phyloP scores from a whole-genome alignment of 2,113 vertebrate species.

The Herpetotheres cachinnans region DNA sequence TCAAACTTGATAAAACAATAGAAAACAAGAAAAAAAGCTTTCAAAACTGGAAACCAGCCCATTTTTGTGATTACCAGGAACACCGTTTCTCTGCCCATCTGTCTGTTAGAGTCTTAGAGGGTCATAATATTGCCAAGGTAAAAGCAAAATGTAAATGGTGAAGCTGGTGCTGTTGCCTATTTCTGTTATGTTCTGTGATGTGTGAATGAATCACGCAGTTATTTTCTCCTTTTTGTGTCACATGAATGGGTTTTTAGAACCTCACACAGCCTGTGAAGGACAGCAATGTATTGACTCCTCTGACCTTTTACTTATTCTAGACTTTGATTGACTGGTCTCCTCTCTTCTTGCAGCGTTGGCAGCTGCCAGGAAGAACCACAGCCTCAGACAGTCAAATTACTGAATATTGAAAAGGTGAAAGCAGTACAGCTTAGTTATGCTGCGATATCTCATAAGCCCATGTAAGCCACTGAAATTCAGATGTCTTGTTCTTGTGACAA shows the following conservation, averaged over 20 bases:
- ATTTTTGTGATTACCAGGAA: background rate
- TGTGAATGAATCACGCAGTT: background rate
- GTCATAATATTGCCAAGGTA: background rate
- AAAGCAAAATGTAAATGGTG: background rate
- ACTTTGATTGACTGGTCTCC: constrained; percentile 22
- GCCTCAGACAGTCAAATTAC: background rate
- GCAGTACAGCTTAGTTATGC: background rate
- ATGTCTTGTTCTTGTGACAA: background rate
- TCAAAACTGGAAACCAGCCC: background rate
- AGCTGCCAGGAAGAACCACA: constrained; percentile 5
- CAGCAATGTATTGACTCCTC: background rate
- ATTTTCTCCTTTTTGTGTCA: background rate
- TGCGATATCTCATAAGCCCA: background rate
- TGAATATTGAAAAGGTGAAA: constrained; percentile 48
- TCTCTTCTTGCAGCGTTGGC: background rate
- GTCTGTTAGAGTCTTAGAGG: background rate
- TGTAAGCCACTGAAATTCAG: background rate
- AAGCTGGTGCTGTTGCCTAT: background rate
- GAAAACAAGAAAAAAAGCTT: background rate
- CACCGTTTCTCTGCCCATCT: fast-evolving
- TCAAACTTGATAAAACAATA: background rate
- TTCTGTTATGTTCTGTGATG: background rate
- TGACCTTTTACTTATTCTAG: constrained; percentile 35
- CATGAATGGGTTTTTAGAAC: background rate
- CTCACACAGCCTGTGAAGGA: constrained; percentile 6